Evolutionary conservation across 2,888 invertebrate genomes (phyloP).

Genomic region (Noctuana brunneofusca): DNA sequence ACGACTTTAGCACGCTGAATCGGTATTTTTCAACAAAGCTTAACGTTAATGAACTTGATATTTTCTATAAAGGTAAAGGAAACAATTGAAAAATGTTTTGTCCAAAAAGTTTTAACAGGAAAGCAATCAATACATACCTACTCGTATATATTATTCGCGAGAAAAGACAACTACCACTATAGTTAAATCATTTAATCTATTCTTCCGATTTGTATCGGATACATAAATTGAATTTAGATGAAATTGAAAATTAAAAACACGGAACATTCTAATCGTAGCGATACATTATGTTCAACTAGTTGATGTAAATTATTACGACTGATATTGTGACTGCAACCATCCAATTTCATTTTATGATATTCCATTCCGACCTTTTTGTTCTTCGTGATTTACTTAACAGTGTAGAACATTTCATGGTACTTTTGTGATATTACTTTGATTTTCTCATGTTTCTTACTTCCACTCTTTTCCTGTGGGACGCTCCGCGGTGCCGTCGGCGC

Average conservation of each 20-base stretch:
- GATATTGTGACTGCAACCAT: slow-evolving; percentile 26
- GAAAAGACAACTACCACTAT: too few relatives aligned
- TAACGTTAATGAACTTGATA: neutral
- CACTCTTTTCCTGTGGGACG: slow-evolving; percentile 23
- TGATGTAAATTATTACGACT: slow-evolving; percentile 27
- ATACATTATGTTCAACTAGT: neutral
- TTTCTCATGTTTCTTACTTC: slow-evolving; percentile 12
- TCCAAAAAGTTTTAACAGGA: too few relatives aligned
- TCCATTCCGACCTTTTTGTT: slow-evolving; percentile 25
- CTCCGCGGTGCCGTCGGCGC: neutral
- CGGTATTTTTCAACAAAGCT: neutral
- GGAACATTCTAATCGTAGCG: neutral
- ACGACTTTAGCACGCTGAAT: slow-evolving; percentile 2
- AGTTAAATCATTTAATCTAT: too few relatives aligned
- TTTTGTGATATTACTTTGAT: slow-evolving; percentile 14
- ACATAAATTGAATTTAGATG: too few relatives aligned
- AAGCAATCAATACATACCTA: too few relatives aligned
- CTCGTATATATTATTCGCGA: too few relatives aligned
- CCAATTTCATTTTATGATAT: slow-evolving; percentile 36
- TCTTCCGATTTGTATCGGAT: neutral
- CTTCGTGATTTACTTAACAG: slow-evolving; percentile 21
- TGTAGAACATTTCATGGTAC: slow-evolving; percentile 21
- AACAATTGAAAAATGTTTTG: too few relatives aligned
- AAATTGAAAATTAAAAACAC: neutral
- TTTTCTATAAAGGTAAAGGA: too few relatives aligned